Percentiles rank a stretch among this genome's conserved stretches.
These are phyloP conservation scores for Taenioides sp. DNA, from an alignment of 2,797 vertebrate species.

Conservation along the genomic window DNA sequence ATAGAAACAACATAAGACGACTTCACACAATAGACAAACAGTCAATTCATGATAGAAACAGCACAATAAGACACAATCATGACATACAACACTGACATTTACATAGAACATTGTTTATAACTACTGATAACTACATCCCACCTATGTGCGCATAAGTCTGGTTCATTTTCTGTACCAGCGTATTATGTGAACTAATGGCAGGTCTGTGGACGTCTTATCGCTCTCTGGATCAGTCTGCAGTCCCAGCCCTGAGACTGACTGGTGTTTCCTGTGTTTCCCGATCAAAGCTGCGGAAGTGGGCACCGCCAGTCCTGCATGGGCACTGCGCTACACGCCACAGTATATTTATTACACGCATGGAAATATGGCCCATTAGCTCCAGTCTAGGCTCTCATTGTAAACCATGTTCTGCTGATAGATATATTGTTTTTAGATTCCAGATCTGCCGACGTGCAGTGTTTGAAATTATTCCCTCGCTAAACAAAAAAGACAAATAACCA, in stretches of 20 bases:
- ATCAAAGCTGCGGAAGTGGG: constrained; percentile 68
- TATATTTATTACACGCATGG: constrained; percentile 20
- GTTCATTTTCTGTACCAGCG: neutral
- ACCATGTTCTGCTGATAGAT: constrained; percentile 6
- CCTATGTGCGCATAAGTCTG: neutral
- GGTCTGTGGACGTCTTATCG: constrained; percentile 20
- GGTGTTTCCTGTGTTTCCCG: constrained; percentile 48
- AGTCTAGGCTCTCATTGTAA: constrained; percentile 18
- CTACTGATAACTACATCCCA: too few relatives aligned
- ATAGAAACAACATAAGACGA: too few relatives aligned
- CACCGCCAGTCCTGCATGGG: constrained; percentile 39
- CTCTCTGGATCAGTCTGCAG: constrained; percentile 31
- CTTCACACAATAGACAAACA: too few relatives aligned
- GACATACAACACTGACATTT: too few relatives aligned
- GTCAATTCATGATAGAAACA: too few relatives aligned
- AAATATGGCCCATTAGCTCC: constrained; percentile 45
- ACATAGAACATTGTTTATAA: too few relatives aligned
- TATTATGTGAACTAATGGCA: neutral
- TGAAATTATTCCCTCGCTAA: neutral
- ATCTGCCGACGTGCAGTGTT: neutral
- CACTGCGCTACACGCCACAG: constrained; percentile 7
- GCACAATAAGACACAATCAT: too few relatives aligned
- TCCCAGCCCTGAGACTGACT: constrained; percentile 28
- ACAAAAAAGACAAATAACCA: neutral
- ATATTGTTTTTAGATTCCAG: neutral